Evolutionary conservation across 2,113 vertebrate species (phyloP).

Genomic region (Microcebus griseorufus): DNA sequence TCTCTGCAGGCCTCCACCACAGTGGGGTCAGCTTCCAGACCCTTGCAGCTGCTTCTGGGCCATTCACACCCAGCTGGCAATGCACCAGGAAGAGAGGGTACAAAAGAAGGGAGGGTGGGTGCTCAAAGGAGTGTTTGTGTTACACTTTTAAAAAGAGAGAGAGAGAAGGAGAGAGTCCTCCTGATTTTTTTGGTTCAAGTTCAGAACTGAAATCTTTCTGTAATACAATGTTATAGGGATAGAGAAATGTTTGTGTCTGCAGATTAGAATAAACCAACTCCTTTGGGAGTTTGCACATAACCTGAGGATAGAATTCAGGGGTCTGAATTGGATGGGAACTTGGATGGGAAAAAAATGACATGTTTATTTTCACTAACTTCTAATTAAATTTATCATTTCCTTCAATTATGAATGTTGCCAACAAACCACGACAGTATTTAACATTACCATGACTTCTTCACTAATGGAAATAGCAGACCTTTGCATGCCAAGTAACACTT

Average conservation of each 20-base stretch:
- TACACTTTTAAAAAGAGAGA: background rate
- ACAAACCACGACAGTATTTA: slow-evolving; percentile 3
- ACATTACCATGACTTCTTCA: background rate
- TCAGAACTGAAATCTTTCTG: background rate
- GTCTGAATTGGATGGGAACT: background rate
- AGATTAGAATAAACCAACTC: background rate
- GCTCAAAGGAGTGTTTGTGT: background rate
- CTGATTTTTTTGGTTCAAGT: background rate
- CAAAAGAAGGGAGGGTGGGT: background rate
- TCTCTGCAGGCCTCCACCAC: background rate
- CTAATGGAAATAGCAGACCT: slow-evolving; percentile 17
- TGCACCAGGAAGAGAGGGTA: background rate
- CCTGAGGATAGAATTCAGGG: slow-evolving; percentile 31
- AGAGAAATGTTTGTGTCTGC: background rate
- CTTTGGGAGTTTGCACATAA: background rate
- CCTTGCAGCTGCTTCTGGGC: background rate
- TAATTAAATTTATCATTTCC: slow-evolving; percentile 32
- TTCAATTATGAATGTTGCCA: background rate
- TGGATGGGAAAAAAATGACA: slow-evolving; percentile 21
- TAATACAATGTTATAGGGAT: background rate
- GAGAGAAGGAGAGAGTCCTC: background rate
- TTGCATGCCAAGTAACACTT: background rate
- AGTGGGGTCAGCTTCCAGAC: slow-evolving; percentile 2
- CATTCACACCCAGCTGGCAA: background rate
- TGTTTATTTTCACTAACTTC: slow-evolving; percentile 47